Evolutionary conservation across 53 echinoderm and acorn worm species (phyloP).

Genomic region (Holothuria scabra): DNA sequence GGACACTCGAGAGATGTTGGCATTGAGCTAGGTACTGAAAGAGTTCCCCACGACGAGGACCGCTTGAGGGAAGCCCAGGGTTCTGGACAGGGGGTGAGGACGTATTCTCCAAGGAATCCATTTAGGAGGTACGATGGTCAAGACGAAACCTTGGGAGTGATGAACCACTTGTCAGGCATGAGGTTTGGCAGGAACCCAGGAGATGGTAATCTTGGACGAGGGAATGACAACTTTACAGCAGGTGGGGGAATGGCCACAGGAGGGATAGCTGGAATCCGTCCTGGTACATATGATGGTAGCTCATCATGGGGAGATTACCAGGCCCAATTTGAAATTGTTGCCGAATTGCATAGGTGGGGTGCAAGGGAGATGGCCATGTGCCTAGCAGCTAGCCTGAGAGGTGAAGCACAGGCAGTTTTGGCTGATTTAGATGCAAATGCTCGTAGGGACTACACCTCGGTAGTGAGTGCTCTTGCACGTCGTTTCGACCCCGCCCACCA

Average conservation of each 20-base stretch:
- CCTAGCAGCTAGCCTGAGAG: constrained; percentile 42
- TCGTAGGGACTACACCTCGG: neutral
- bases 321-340: constrained; percentile 57
- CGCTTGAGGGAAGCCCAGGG: no score
- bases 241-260: no score
- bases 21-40: no score
- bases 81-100: no score
- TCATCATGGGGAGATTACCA: constrained; percentile 43
- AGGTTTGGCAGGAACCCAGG: no score
- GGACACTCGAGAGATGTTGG: neutral
- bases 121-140: no score
- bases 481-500: constrained; percentile 32
- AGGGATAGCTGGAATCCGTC: neutral
- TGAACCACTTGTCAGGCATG: no score
- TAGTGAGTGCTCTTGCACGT: constrained; percentile 27
- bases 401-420: constrained; percentile 39
- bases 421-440: neutral
- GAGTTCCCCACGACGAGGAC: neutral
- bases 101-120: neutral
- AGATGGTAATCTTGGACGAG: no score
- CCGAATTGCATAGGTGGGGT: constrained; percentile 45
- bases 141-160: no score
- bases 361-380: constrained; percentile 29
- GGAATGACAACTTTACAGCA: no score
- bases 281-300: constrained; percentile 40